Evolutionary conservation across 1,140 invertebrate species (phyloP).

Genomic region (Theocolax elegans): DNA sequence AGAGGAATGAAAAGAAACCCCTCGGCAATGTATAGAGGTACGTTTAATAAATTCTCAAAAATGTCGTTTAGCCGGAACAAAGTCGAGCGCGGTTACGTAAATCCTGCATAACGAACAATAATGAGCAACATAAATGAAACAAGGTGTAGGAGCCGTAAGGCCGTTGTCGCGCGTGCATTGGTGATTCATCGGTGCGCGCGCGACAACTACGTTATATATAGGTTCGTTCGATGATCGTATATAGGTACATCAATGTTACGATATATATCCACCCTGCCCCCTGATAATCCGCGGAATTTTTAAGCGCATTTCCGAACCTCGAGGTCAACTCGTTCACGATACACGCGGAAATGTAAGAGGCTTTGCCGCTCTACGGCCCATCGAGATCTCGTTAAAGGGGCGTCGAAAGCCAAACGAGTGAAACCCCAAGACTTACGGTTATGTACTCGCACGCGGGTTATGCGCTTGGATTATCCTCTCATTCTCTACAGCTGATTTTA

Average conservation of each 20-base stretch:
- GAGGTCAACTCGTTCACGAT: conserved; percentile 54
- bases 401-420: conserved; percentile 54
- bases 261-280: no score
- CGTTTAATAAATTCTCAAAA: no score
- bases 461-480: no score
- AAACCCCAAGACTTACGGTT: conserved; percentile 16
- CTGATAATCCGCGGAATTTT: conserved; percentile 25
- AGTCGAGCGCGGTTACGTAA: conserved; percentile 10
- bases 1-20: no score
- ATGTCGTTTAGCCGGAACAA: background rate
- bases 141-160: no score
- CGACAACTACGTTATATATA: no score
- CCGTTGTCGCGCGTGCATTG: background rate
- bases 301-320: conserved; percentile 49
- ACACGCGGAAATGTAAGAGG: conserved; percentile 55
- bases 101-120: background rate
- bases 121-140: conserved; percentile 1
- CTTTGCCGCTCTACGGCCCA: conserved; percentile 50
- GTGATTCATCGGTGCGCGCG: background rate
- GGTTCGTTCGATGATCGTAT: no score
- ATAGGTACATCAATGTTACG: no score
- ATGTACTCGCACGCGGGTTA: background rate
- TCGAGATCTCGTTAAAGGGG: conserved; percentile 59
- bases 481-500: background rate
- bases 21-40: no score